Evolutionary conservation across 2,888 invertebrate genomes (phyloP).

Genomic region (Apomyelois bistriatella): DNA sequence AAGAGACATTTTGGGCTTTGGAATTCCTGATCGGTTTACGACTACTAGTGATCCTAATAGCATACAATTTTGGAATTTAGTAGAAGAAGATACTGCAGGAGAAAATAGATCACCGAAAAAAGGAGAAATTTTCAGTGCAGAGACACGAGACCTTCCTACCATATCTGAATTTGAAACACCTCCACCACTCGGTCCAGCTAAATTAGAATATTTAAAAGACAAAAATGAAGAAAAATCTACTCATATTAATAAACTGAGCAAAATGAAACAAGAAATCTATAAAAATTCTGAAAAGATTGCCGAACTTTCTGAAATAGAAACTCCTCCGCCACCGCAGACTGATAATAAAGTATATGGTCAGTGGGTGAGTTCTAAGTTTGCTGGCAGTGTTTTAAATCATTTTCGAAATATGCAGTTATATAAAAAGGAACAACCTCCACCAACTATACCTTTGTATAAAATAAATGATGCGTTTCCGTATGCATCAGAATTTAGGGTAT

Average conservation of each 20-base stretch:
- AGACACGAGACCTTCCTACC: slow-evolving; percentile 30
- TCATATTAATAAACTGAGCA: slow-evolving; percentile 21
- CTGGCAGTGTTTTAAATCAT: slow-evolving; percentile 60
- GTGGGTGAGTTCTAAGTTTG: slow-evolving; percentile 63
- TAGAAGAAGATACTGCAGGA: slow-evolving; percentile 34
- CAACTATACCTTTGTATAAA: slow-evolving; percentile 53
- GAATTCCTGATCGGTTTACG: slow-evolving; percentile 20
- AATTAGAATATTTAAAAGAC: slow-evolving; percentile 23
- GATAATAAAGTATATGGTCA: slow-evolving; percentile 56
- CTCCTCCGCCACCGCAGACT: slow-evolving; percentile 45
- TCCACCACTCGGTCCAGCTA: slow-evolving; percentile 35
- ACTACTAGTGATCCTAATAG: slow-evolving; percentile 25
- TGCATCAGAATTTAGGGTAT: slow-evolving; percentile 49
- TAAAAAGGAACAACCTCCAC: slow-evolving; percentile 43
- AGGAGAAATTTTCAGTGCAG: slow-evolving; percentile 22
- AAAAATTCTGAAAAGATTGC: slow-evolving; percentile 10
- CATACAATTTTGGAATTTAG: slow-evolving; percentile 43
- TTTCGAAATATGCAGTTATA: slow-evolving; percentile 55
- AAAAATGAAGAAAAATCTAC: slow-evolving; percentile 25
- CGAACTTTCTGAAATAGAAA: slow-evolving; percentile 43
- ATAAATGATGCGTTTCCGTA: slow-evolving; percentile 57
- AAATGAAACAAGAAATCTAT: slow-evolving; percentile 11
- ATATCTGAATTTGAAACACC: slow-evolving; percentile 58
- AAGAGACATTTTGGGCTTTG: slow-evolving; percentile 39
- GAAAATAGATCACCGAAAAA: slow-evolving; percentile 29